Conservation (phyloP, 2,797 vertebrate species). For the Enoplosus armatus region DNA sequence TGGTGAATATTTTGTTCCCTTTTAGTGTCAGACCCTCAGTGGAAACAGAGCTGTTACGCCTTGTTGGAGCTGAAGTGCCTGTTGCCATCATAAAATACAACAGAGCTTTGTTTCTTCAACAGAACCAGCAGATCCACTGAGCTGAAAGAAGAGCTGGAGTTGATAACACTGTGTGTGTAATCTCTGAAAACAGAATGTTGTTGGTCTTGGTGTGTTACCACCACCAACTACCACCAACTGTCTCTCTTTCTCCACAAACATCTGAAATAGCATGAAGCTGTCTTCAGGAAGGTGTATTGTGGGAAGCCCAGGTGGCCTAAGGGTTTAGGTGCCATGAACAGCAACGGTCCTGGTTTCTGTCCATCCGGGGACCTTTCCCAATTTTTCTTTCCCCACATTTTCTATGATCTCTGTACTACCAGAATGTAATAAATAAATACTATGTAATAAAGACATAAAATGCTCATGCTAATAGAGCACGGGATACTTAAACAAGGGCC, state of each 20-base stretch:
- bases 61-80: conserved; percentile 14
- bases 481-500: neutral
- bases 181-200: no score
- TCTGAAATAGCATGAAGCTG: neutral
- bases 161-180: no score
- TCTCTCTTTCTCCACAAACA: neutral
- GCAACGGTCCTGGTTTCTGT: no score
- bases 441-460: neutral
- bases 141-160: neutral
- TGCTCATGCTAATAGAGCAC: neutral
- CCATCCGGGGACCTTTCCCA: no score
- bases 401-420: neutral
- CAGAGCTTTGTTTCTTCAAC: conserved; percentile 36
- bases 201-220: neutral
- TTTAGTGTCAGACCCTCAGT: conserved; percentile 10
- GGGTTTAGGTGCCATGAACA: no score
- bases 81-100: conserved; percentile 15
- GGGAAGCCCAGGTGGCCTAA: neutral
- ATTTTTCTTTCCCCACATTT: neutral
- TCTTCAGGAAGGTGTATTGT: neutral
- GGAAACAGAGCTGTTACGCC: conserved; percentile 21
- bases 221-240: neutral
- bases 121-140: conserved; percentile 11
- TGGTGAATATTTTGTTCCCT: conserved; percentile 1
- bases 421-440: no score